Conservation (phyloP, 2,888 invertebrate genomes). For the Gandaritis pyraliata region DNA sequence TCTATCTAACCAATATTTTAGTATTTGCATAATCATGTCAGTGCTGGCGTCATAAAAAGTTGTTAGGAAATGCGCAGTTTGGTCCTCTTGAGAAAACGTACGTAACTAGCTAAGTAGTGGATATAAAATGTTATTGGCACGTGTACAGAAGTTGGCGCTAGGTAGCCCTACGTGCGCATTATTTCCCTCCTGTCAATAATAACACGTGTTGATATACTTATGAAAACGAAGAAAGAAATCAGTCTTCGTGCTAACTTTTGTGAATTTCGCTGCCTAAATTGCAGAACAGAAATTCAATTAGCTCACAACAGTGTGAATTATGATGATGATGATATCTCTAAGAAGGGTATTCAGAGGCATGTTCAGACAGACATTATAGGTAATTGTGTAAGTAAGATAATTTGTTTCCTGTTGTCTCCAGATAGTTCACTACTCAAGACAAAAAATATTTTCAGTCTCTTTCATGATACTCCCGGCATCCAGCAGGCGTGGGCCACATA, state of each 20-base stretch:
- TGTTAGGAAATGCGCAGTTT: constrained; percentile 73
- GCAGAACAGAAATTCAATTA: too few relatives aligned
- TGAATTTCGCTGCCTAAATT: neutral
- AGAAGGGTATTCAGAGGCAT: too few relatives aligned
- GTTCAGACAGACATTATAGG: too few relatives aligned
- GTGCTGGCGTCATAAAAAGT: constrained; percentile 57
- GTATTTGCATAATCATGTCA: constrained; percentile 46
- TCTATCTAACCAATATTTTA: constrained; percentile 53
- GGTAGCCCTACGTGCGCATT: constrained; percentile 50
- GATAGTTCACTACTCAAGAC: neutral
- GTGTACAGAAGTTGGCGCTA: constrained; percentile 62
- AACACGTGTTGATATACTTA: constrained; percentile 50
- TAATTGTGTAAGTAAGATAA: too few relatives aligned
- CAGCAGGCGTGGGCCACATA: constrained; percentile 68
- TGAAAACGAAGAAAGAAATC: constrained; percentile 2
- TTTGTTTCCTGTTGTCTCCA: too few relatives aligned
- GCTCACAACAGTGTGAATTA: too few relatives aligned
- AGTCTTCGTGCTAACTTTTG: neutral
- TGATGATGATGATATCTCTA: too few relatives aligned
- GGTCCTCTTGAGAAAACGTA: constrained; percentile 53
- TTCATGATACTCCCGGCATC: constrained; percentile 54
- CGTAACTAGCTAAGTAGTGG: constrained; percentile 43
- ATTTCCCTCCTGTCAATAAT: constrained; percentile 59
- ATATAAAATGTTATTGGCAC: constrained; percentile 64
- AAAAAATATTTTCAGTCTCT: constrained; percentile 5